Evolutionary conservation across 2,113 vertebrate species (phyloP).

Genomic region (Apaloderma vittatum): DNA sequence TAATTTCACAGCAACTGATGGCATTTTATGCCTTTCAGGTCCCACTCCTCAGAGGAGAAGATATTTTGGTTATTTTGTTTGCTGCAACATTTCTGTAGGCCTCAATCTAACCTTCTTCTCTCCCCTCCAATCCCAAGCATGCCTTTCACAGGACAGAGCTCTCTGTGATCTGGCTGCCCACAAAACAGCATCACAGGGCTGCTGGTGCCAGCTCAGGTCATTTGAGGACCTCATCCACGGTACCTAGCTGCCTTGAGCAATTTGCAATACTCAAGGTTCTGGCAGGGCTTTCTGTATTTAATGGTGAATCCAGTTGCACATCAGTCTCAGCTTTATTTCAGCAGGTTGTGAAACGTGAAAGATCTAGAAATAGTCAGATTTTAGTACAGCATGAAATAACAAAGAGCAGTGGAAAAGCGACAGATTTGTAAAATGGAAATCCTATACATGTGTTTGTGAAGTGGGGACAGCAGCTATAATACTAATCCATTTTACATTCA

Average conservation of each 20-base stretch:
- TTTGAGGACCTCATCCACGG: background rate
- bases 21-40: background rate
- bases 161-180: background rate
- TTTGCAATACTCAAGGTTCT: background rate
- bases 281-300: background rate
- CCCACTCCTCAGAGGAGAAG: background rate
- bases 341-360: background rate
- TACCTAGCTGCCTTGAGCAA: background rate
- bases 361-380: background rate
- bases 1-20: background rate
- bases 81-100: background rate
- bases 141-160: background rate
- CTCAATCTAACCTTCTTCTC: background rate
- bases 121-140: rapidly evolving
- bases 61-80: background rate
- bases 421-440: background rate
- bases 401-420: background rate
- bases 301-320: background rate
- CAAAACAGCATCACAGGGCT: background rate
- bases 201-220: background rate
- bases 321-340: background rate
- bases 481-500: background rate
- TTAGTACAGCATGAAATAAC: background rate
- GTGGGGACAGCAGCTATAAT: background rate
- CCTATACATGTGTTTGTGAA: background rate